Percentiles rank a stretch among this genome's conserved stretches.
Evolutionary conservation across 2,888 invertebrate species (phyloP).

Genomic region (Drosophila testacea): DNA sequence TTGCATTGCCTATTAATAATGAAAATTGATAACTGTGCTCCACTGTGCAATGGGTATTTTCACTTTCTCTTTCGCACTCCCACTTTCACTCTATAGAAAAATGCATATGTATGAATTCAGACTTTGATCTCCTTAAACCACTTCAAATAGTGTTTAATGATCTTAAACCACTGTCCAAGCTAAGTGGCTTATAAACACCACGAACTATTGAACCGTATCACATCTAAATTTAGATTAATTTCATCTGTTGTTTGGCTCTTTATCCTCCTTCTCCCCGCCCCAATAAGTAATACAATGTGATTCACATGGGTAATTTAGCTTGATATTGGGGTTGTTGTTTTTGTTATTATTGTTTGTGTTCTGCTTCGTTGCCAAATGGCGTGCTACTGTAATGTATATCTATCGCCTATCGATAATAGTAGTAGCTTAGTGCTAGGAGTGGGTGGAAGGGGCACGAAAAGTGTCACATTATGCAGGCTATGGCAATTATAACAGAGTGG

Average conservation of each 20-base stretch:
- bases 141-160: neutral
- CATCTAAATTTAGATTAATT: slow-evolving; percentile 18
- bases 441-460: neutral
- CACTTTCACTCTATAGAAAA: neutral
- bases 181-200: neutral
- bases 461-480: slow-evolving; percentile 13
- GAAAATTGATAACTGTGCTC: neutral
- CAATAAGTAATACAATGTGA: slow-evolving; percentile 9
- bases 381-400: slow-evolving; percentile 4
- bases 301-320: slow-evolving; percentile 9
- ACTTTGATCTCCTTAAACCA: neutral
- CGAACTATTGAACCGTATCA: slow-evolving; percentile 19
- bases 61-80: slow-evolving; percentile 7
- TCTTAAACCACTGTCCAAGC: neutral
- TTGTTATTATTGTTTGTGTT: slow-evolving; percentile 4
- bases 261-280: neutral
- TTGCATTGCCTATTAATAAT: neutral
- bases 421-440: neutral
- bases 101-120: neutral
- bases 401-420: slow-evolving; percentile 13
- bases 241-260: neutral
- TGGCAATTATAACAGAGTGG: slow-evolving; percentile 10
- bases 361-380: slow-evolving; percentile 5
- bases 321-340: neutral
- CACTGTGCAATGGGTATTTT: neutral